Evolutionary conservation across 2,113 vertebrate genomes (phyloP).

Genomic region (Sapayoa aenigma): DNA sequence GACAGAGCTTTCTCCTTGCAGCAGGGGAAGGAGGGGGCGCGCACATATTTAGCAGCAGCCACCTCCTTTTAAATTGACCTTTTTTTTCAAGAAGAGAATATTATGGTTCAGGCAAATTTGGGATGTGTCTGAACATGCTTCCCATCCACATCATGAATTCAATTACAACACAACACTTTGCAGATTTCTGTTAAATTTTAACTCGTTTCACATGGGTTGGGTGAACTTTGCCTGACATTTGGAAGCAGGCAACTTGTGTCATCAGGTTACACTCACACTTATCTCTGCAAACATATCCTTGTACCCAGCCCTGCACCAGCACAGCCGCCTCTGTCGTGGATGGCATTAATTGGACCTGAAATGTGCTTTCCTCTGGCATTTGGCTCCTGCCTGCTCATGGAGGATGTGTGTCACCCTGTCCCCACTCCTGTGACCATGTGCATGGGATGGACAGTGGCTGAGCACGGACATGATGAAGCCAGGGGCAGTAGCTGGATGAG

Average conservation of each 20-base stretch:
- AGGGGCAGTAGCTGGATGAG: neutral
- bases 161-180: slow-evolving; percentile 23
- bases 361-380: neutral
- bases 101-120: neutral
- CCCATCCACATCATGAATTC: neutral
- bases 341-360: slow-evolving; percentile 56
- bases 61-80: neutral
- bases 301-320: slow-evolving; percentile 47
- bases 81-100: neutral
- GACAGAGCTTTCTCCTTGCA: slow-evolving; percentile 20
- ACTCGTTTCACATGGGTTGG: slow-evolving; percentile 67
- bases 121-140: slow-evolving; percentile 33
- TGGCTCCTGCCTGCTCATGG: neutral
- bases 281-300: slow-evolving; percentile 66
- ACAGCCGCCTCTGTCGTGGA: neutral
- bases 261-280: slow-evolving; percentile 71
- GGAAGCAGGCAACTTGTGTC: slow-evolving; percentile 72
- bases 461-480: accelerated
- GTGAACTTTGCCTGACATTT: slow-evolving; percentile 75
- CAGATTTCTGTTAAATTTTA: slow-evolving; percentile 70
- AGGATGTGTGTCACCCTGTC: neutral
- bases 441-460: accelerated
- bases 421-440: accelerated
- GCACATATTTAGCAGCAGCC: neutral
- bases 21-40: neutral